These are phyloP conservation scores for Sardinella longiceps DNA, from an alignment of 2,797 vertebrate species.

Conservation along the genomic window DNA sequence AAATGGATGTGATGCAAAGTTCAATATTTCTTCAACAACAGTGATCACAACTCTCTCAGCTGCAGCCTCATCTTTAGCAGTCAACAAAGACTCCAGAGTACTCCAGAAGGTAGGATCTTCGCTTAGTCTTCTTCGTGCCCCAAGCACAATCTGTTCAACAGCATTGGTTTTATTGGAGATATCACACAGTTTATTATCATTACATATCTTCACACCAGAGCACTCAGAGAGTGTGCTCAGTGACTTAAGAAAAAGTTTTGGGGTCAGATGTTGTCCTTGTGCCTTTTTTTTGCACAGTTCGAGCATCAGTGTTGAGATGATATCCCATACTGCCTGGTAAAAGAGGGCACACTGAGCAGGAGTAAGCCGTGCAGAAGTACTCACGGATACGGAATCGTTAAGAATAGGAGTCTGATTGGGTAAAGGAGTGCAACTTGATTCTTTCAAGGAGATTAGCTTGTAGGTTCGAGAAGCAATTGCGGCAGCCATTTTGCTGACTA, in stretches of 20 bases:
- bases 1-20: slow-evolving; percentile 6
- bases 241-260: neutral
- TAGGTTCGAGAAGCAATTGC: slow-evolving; percentile 18
- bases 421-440: neutral
- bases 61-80: neutral
- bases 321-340: slow-evolving; percentile 23
- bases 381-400: neutral
- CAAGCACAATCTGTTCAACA: neutral
- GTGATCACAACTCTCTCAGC: neutral
- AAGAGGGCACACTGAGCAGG: neutral
- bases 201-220: neutral
- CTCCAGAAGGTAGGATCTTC: neutral
- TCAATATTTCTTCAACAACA: slow-evolving; percentile 28
- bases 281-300: neutral
- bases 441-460: neutral
- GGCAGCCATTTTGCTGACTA: slow-evolving; percentile 14
- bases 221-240: slow-evolving; percentile 1
- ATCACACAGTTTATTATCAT: neutral
- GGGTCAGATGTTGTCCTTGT: neutral
- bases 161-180: neutral
- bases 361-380: neutral
- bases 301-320: slow-evolving; percentile 17
- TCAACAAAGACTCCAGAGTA: neutral
- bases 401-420: neutral
- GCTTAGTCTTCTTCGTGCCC: neutral